Percentiles rank a stretch among this genome's conserved stretches.
Evolutionary conservation across 1,140 invertebrate species (phyloP).

Genomic region (Eriosoma lanigerum): DNA sequence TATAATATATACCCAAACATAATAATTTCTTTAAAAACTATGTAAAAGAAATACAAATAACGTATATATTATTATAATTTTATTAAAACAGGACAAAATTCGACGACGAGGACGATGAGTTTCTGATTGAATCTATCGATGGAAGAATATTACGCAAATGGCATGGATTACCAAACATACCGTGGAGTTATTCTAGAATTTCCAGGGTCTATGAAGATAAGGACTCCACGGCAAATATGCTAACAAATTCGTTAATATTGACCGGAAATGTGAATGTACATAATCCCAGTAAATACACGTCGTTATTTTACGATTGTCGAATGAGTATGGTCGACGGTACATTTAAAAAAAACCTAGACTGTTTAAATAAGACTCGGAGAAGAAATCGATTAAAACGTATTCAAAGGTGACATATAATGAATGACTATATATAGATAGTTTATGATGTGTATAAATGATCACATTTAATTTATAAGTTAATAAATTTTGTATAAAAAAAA

Average conservation of each 20-base stretch:
- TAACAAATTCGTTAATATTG: not conserved
- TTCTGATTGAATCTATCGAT: not conserved
- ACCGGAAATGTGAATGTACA: constrained; percentile 39
- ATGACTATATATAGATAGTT: too few species aligned
- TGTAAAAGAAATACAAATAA: too few species aligned
- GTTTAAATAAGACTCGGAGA: not conserved
- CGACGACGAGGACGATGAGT: not conserved
- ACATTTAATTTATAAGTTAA: too few species aligned
- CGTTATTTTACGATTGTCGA: constrained; percentile 17
- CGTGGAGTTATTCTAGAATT: constrained; percentile 24
- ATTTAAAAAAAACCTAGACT: not conserved
- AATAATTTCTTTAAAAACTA: too few species aligned
- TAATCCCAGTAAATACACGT: not conserved
- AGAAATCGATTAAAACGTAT: not conserved
- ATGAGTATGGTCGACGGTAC: constrained; percentile 2
- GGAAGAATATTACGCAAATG: constrained; percentile 14
- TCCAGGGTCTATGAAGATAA: constrained; percentile 1
- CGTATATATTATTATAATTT: not conserved
- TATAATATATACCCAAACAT: too few species aligned
- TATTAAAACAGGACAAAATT: not conserved
- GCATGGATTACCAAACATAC: not conserved
- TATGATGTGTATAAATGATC: too few species aligned
- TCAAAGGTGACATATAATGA: constrained; percentile 1
- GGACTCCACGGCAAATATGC: not conserved
- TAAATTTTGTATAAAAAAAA: too few species aligned